Percentiles rank a stretch among this genome's conserved stretches.
Conservation (phyloP, 2,797 vertebrate genomes). For the Pangasius krempfi region DNA sequence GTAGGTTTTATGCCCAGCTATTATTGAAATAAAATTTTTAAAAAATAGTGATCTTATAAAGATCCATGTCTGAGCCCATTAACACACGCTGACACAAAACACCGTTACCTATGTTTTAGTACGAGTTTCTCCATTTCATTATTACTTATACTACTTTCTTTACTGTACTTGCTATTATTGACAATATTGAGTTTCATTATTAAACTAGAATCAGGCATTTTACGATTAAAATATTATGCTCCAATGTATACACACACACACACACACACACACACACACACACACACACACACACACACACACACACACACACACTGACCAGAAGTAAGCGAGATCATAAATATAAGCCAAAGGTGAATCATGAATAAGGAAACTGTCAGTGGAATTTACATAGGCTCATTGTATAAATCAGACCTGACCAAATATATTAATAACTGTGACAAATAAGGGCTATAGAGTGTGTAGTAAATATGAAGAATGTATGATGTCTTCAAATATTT, state of each 20-base stretch:
- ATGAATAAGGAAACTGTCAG: not conserved
- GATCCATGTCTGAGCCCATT: not conserved
- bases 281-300: not conserved
- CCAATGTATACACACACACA: not conserved
- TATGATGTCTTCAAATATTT: not conserved
- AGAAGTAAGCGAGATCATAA: not conserved
- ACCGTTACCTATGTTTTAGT: not conserved
- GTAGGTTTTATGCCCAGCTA: not conserved
- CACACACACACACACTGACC: not conserved
- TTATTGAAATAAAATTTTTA: not conserved
- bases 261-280: not conserved
- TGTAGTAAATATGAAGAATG: not conserved
- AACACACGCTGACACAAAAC: not conserved
- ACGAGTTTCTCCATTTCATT: not conserved
- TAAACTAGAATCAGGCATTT: not conserved
- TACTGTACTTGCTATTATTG: not conserved
- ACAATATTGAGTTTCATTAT: not conserved
- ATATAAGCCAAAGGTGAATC: not conserved
- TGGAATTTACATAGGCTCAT: not conserved
- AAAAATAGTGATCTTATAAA: not conserved
- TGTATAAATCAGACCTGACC: not conserved
- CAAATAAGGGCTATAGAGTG: not conserved
- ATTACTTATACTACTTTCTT: not conserved
- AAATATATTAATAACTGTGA: not conserved
- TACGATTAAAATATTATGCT: not conserved